Evolutionary conservation across 2,888 invertebrate species (phyloP).

Genomic region (Ichneumoninae sp.): DNA sequence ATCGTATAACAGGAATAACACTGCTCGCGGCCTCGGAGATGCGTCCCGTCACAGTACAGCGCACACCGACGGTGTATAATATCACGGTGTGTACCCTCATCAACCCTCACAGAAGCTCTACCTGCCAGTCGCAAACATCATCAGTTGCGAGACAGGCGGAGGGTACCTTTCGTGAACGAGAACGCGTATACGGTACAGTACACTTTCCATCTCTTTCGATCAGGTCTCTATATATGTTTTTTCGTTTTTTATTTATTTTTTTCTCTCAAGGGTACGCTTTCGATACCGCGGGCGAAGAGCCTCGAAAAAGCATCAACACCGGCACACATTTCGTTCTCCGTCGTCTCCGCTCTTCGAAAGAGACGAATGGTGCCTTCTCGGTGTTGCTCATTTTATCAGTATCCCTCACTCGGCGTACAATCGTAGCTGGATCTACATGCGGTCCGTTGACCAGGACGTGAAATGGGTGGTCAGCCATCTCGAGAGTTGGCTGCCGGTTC

Average conservation of each 20-base stretch:
- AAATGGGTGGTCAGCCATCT: conserved; percentile 80
- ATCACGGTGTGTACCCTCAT: conserved; percentile 38
- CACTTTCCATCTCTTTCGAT: conserved; percentile 48
- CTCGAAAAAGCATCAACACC: conserved; percentile 40
- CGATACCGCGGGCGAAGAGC: conserved; percentile 13
- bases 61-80: conserved; percentile 21
- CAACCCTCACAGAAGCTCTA: conserved; percentile 50
- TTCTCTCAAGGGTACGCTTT: conserved; percentile 13
- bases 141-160: conserved; percentile 39
- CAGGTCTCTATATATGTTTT: conserved; percentile 12
- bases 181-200: conserved; percentile 27
- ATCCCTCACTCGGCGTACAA: conserved; percentile 47
- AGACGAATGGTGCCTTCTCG: conserved; percentile 52
- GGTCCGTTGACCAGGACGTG: conserved; percentile 75
- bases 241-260: neutral
- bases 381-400: conserved; percentile 63
- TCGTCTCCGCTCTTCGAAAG: conserved; percentile 30
- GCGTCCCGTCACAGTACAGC: conserved; percentile 4
- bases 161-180: conserved; percentile 38
- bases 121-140: conserved; percentile 51
- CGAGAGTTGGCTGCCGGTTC: conserved; percentile 47
- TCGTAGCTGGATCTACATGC: conserved; percentile 79
- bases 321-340: conserved; percentile 39
- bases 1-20: conserved; percentile 29
- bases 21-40: conserved; percentile 7